Evolutionary conservation across 2,888 invertebrate species (phyloP), one percentile per base, ranked within the genome.

Genomic region (Arrhopalites spinosus): DNA sequence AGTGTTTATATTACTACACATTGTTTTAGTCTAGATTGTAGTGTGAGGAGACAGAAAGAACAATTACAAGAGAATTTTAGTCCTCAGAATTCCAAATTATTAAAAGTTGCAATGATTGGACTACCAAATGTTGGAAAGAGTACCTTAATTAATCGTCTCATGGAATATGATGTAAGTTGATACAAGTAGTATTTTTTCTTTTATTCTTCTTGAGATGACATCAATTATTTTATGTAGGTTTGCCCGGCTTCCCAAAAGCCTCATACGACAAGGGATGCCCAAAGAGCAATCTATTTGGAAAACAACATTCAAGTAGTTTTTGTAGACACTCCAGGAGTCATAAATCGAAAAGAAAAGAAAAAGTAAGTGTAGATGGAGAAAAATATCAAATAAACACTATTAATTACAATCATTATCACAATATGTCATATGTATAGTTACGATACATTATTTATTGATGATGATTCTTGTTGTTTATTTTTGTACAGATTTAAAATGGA

Each of bases 51-150:
- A 47, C n/a, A 30, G n/a, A 50, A 27, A 29, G 3, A 36, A 36
- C 5, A 11, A 36, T 11, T 3, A 36, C 36, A 36, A 11, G 5
- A 36, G 11, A 36, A 11, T 29, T 3, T 15, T 30, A 29, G 29
- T 56, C 61, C 59, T 20, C 36, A 68, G n/a, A 72, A 79, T 73
- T 53, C 80, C 2, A 73, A 77, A 0, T 64, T 83, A 15, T 74
- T 84, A 59, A 83, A 90, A 86, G 90, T 95, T 30, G 94, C 96
- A 8, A 91, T 98, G 27, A 90, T 98, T 81, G 98, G 98, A 1
- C 88, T 92, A 17, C 98, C 98, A 2, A 98, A 98, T 88, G 92
- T 91, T 69, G 98, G 98, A 36, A 98, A 98, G 86, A 98, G 98
- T 84, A 96, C 97, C 0, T 88, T 98, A 43, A 93, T 96, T 43